phyloP scores from a whole-genome alignment of 2,113 vertebrate species.

The Suricata suricatta region DNA sequence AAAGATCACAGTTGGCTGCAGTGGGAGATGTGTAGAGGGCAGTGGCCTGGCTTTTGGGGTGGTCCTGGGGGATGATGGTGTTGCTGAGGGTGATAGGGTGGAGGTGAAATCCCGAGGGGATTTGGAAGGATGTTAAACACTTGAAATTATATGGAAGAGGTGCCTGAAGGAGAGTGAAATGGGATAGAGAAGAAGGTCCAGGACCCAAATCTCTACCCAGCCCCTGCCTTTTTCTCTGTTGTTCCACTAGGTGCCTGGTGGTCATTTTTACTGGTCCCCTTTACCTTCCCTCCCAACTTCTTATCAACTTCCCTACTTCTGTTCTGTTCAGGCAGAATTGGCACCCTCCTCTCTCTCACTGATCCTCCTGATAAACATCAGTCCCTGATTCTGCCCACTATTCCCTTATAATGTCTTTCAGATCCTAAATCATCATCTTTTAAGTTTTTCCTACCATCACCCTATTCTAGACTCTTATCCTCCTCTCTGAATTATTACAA shows the following conservation, averaged over 20 bases:
- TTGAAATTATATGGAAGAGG: neutral
- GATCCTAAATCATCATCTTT: neutral
- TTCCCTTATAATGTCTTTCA: neutral
- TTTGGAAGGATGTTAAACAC: neutral
- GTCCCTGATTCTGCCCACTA: neutral
- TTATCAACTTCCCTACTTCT: neutral
- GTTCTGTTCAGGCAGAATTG: neutral
- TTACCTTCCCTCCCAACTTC: neutral
- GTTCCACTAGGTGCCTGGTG: neutral
- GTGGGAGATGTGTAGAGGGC: neutral
- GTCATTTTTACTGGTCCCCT: neutral
- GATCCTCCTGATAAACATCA: neutral
- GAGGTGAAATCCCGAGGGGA: neutral
- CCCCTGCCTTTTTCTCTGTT: neutral
- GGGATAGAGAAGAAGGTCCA: neutral
- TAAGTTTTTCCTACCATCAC: neutral
- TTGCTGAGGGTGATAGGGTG: neutral
- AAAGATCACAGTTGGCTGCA: neutral
- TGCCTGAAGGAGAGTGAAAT: neutral
- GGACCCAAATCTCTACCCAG: neutral
- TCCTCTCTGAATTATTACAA: neutral
- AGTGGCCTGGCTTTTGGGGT: accelerated
- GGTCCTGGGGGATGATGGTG: neutral
- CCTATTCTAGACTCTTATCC: neutral
- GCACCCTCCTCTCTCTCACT: neutral